Evolutionary conservation across 2,888 invertebrate genomes (phyloP).

Genomic region (Maniola hyperantus): DNA sequence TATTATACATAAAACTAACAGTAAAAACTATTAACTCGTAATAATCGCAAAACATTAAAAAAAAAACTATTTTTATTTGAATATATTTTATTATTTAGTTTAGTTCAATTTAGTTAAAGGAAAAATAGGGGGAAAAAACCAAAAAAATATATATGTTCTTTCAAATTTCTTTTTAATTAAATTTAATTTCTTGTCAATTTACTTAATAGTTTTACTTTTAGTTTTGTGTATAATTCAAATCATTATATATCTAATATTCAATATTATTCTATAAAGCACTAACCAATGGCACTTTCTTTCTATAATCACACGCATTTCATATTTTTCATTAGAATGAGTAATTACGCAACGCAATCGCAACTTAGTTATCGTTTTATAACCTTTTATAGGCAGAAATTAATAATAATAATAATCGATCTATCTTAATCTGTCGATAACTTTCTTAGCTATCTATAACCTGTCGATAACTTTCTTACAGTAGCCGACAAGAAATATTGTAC

Average conservation of each 20-base stretch:
- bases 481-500: no score
- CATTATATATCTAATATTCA: constrained; percentile 11
- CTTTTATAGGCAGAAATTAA: no score
- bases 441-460: no score
- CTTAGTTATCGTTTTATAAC: no score
- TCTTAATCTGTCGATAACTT: no score
- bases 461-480: no score
- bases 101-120: background rate
- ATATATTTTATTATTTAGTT: no score
- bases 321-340: constrained; percentile 38
- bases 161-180: background rate
- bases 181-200: background rate
- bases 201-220: background rate
- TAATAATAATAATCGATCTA: no score
- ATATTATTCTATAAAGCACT: constrained; percentile 62
- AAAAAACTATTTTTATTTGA: no score
- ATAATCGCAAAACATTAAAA: background rate
- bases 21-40: background rate
- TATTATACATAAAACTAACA: constrained; percentile 4
- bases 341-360: background rate
- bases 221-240: background rate
- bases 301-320: constrained; percentile 62
- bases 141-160: no score
- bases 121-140: no score
- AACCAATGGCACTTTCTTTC: constrained; percentile 67